phyloP scores from a whole-genome alignment of 2,797 vertebrate genomes.

The Notoglanidium macrostoma region DNA sequence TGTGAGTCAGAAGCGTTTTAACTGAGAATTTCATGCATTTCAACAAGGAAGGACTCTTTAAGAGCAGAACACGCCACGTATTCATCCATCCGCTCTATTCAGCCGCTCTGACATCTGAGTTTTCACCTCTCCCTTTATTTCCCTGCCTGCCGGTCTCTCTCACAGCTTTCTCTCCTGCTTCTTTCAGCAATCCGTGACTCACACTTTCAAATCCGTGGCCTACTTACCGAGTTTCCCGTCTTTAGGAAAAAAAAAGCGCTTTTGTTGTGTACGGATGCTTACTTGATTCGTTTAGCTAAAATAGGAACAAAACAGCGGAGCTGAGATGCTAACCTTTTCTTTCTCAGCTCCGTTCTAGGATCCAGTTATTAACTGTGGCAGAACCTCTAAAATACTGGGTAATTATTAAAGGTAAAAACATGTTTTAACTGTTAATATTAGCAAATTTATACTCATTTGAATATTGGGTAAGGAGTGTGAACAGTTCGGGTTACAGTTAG shows the following conservation, averaged over 20 bases:
- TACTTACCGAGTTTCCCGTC: conserved; percentile 23
- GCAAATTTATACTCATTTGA: background rate
- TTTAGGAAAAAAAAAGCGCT: background rate
- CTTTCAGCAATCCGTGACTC: conserved; percentile 11
- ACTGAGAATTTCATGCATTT: background rate
- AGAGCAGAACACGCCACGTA: background rate
- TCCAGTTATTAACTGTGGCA: background rate
- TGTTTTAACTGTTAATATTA: background rate
- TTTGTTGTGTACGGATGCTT: background rate
- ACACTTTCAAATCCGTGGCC: conserved; percentile 12
- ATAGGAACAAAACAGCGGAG: background rate
- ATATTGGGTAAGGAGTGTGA: background rate
- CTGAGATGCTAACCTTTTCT: background rate
- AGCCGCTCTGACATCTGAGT: conserved; percentile 3
- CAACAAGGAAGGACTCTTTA: background rate
- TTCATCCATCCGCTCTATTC: conserved; percentile 19
- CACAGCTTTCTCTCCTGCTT: background rate
- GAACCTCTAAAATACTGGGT: background rate
- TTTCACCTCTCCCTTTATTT: conserved; percentile 7
- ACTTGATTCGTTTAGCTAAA: background rate
- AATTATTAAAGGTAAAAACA: background rate
- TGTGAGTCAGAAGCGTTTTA: background rate
- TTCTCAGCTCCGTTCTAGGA: background rate
- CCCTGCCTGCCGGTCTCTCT: background rate
- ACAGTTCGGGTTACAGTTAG: background rate